A percentile compares a stretch with the other conserved stretches of the same genome.
Conservation (phyloP, 2,888 invertebrate genomes). For the Siphlonurus alternatus region DNA sequence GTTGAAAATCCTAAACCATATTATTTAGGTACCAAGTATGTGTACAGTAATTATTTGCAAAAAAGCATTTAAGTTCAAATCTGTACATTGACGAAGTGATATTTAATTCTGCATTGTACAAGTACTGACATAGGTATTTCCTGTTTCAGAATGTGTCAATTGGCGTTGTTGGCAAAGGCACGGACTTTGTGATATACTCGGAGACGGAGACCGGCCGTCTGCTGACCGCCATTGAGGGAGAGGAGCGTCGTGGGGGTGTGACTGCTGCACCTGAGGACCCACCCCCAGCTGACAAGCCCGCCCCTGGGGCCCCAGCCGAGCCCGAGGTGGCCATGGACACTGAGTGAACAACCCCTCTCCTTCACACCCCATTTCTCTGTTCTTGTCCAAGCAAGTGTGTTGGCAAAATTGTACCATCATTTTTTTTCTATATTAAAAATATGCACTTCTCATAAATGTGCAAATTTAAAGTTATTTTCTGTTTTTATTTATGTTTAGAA, state of each 20-base stretch:
- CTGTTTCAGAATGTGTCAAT: slow-evolving; percentile 67
- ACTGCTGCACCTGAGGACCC: slow-evolving; percentile 18
- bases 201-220: slow-evolving; percentile 51
- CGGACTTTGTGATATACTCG: slow-evolving; percentile 59
- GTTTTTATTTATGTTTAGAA: too few species aligned
- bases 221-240: slow-evolving; percentile 38
- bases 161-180: slow-evolving; percentile 76
- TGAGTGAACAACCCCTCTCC: slow-evolving; percentile 21
- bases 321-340: slow-evolving; percentile 35
- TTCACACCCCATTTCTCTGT: background rate
- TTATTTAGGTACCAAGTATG: too few species aligned
- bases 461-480: background rate
- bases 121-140: too few species aligned
- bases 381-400: background rate
- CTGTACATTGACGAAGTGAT: too few species aligned
- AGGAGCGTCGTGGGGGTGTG: slow-evolving; percentile 29
- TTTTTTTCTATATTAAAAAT: background rate
- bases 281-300: slow-evolving; percentile 15
- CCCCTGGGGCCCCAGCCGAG: slow-evolving; percentile 21
- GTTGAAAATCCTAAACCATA: too few species aligned
- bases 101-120: too few species aligned
- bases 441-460: background rate
- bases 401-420: background rate
- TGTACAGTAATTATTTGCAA: too few species aligned
- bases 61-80: too few species aligned